Evolutionary conservation across 2,113 vertebrate genomes (phyloP).

Genomic region (Triplophysa tibetana): DNA sequence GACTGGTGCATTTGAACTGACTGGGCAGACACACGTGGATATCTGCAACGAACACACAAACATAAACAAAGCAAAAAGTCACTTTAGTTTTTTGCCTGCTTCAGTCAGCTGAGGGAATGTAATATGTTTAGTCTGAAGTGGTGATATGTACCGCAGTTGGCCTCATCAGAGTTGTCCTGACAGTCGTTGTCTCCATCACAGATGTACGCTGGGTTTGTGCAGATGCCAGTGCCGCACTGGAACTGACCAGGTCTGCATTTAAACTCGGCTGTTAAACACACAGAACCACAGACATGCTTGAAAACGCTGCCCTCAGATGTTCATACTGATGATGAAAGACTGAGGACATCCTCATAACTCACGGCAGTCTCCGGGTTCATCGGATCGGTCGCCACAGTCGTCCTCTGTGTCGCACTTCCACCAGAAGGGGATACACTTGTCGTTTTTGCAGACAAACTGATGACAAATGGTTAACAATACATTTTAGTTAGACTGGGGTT

Average conservation of each 20-base stretch:
- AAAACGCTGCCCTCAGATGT: background rate
- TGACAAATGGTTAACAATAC: background rate
- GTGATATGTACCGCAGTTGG: conserved; percentile 85
- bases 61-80: background rate
- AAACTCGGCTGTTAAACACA: conserved; percentile 81
- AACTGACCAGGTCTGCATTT: conserved; percentile 96
- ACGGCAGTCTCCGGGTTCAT: conserved; percentile 93
- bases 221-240: conserved; percentile 95
- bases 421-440: conserved; percentile 99
- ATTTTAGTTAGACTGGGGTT: background rate
- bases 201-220: conserved; percentile 98
- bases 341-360: conserved; percentile 67
- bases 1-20: conserved; percentile 94
- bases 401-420: conserved; percentile 99
- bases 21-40: conserved; percentile 96
- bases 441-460: conserved; percentile 98
- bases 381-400: conserved; percentile 92
- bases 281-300: background rate
- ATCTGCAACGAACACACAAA: conserved; percentile 69
- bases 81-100: too few species aligned
- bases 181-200: conserved; percentile 98
- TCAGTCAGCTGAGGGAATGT: background rate
- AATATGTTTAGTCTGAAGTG: background rate
- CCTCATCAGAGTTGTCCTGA: conserved; percentile 94
- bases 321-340: background rate